Evolutionary conservation across 2,888 invertebrate species (phyloP), one percentile per base, ranked within the genome.

Genomic region (Lochmaea crataegi): DNA sequence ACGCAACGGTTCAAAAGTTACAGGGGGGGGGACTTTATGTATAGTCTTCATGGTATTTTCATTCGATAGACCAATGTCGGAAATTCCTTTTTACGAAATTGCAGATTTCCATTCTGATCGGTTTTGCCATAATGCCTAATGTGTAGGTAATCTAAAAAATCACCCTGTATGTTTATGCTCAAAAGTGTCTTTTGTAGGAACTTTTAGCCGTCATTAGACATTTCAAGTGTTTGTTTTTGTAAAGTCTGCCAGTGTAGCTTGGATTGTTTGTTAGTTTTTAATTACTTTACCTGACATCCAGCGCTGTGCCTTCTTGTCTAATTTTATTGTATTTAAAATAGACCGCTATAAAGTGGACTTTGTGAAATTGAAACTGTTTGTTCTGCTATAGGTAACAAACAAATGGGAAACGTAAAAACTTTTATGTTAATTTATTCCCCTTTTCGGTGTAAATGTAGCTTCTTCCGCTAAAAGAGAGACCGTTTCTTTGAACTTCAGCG

Each of bases 401-500:
- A 60, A 60, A 60, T 38, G 18, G 11, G 18, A 32, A 10, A 60
- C 14, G 32, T 32, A 38, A 60, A 60, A 60, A 60, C 60, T 16
- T 38, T 60, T 7, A 60, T 60, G 60, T 60, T 60, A 67, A 67
- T 67, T 67, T 58, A 56, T 67, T 58, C 60, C n/a, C 38, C 16
- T 38, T 38, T 32, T 61, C 16, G 45, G 45, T 68, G 60, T 68
- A 68, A 68, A 51, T 61, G 68, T 68, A 68, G 38, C 53, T 61
- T 26, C 18, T 26, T 48, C 38, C 26, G 48, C 42, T 68, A 71
- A 69, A 67, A 65, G 68, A 51, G 53, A 68, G 22, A 61, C 51
- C 14, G 41, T 61, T 74, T 69, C 69, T 68, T 76, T 76, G 68
- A 68, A 75, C 51, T 71, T 68, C 48, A 64, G 32, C 67, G 58